phyloP scores from a whole-genome alignment of 2,113 vertebrate species.

The Pipa parva region DNA sequence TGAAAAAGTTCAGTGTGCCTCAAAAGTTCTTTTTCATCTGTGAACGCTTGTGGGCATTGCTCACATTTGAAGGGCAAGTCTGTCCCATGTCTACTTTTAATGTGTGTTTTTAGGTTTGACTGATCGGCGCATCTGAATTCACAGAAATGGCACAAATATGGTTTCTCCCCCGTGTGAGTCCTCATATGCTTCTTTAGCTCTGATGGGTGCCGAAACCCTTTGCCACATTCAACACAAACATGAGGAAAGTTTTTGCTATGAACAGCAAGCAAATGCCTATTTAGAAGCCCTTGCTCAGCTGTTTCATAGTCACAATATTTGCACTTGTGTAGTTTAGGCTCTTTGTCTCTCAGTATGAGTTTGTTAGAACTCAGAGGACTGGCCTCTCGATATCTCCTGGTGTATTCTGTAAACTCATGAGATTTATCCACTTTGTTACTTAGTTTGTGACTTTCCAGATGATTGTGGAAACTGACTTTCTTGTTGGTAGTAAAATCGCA shows the following conservation, averaged over 20 bases:
- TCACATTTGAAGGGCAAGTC: constrained; percentile 92
- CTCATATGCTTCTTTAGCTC: constrained; percentile 99
- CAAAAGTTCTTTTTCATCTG: constrained; percentile 88
- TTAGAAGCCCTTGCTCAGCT: constrained; percentile 93
- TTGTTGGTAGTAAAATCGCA: constrained; percentile 99
- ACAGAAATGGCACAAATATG: constrained; percentile 93
- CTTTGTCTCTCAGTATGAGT: constrained; percentile 92
- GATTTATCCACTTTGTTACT: constrained; percentile 81
- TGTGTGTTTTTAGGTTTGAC: constrained; percentile 98
- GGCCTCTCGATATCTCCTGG: constrained; percentile 88
- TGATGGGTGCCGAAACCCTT: constrained; percentile 95
- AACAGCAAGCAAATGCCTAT: constrained; percentile 90
- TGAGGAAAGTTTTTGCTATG: constrained; percentile 98
- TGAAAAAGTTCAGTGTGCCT: constrained; percentile 90
- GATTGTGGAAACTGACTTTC: constrained; percentile 97
- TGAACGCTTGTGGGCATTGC: constrained; percentile 92
- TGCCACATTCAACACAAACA: constrained; percentile 95
- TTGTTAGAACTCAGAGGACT: constrained; percentile 94
- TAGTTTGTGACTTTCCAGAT: constrained; percentile 97
- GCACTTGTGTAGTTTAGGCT: constrained; percentile 92
- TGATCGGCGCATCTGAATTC: constrained; percentile 94
- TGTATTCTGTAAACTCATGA: constrained; percentile 86
- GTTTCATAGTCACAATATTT: constrained; percentile 98
- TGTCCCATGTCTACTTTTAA: constrained; percentile 92
- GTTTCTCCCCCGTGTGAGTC: constrained; percentile 98